Evolutionary conservation across 1,140 invertebrate genomes (phyloP).

Genomic region (Hylaeus anthracinus): DNA sequence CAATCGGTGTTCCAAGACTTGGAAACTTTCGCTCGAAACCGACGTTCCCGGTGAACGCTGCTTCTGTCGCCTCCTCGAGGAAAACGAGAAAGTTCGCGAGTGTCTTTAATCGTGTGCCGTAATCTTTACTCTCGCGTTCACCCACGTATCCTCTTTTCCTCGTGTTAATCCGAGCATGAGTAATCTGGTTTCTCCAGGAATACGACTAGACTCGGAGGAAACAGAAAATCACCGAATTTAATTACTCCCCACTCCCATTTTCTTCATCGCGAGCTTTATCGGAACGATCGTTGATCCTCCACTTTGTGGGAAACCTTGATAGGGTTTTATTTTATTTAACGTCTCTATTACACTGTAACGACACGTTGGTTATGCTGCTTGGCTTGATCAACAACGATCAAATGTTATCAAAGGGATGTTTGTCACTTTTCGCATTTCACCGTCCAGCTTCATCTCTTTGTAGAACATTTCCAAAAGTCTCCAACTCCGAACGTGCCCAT

Average conservation of each 20-base stretch:
- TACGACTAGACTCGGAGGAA: slow-evolving; percentile 29
- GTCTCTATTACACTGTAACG: background rate
- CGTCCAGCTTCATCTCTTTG: too few species aligned
- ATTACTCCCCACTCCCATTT: slow-evolving; percentile 15
- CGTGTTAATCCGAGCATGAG: background rate
- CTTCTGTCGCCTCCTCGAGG: background rate
- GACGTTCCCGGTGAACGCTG: background rate
- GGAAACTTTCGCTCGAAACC: background rate
- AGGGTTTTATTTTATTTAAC: too few species aligned
- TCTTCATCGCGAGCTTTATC: background rate
- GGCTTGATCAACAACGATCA: too few species aligned
- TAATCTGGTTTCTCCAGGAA: slow-evolving; percentile 15
- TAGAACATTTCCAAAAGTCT: background rate
- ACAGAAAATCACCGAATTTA: slow-evolving; percentile 35
- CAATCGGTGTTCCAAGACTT: background rate
- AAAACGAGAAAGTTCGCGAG: slow-evolving; percentile 25
- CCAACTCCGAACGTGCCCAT: too few species aligned
- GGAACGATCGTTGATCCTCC: background rate
- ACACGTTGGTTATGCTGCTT: too few species aligned
- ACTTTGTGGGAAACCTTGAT: background rate
- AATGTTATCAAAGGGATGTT: too few species aligned
- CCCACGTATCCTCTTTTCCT: background rate
- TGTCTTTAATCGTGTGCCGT: slow-evolving; percentile 25
- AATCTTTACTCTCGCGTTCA: slow-evolving; percentile 19
- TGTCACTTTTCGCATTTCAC: too few species aligned